Evolutionary conservation across 2,888 invertebrate species (phyloP).

Genomic region (Caenorhabditis sp.): DNA sequence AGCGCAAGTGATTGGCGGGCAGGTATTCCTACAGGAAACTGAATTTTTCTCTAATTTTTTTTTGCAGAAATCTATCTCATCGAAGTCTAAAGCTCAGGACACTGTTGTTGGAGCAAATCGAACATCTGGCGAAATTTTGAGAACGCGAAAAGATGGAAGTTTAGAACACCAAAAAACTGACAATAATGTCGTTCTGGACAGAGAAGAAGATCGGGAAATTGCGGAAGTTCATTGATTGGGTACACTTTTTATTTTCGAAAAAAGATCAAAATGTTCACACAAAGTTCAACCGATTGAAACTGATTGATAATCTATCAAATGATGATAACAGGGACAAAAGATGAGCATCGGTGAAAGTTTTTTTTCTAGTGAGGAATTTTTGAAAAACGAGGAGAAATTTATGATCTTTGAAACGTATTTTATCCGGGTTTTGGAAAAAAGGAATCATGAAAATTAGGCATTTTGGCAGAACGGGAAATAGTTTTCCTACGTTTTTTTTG

Average conservation of each 20-base stretch:
- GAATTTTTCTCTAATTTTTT: too few relatives aligned
- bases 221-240: neutral
- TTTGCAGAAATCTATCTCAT: neutral
- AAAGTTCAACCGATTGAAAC: neutral
- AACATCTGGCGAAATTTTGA: neutral
- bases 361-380: too few relatives aligned
- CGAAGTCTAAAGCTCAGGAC: neutral
- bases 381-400: too few relatives aligned
- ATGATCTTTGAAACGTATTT: too few relatives aligned
- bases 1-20: neutral
- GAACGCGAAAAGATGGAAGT: neutral
- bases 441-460: too few relatives aligned
- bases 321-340: neutral
- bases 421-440: too few relatives aligned
- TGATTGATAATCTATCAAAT: neutral
- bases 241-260: neutral
- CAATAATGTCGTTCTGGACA: neutral
- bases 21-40: too few relatives aligned
- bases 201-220: neutral
- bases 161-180: neutral
- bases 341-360: too few relatives aligned
- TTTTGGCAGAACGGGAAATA: too few relatives aligned
- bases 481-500: too few relatives aligned
- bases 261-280: neutral
- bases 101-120: neutral